A percentile compares a stretch with the other conserved stretches of the same genome.
Conservation (phyloP, 23 tunicate species). For the Aplidium turbinatum region DNA sequence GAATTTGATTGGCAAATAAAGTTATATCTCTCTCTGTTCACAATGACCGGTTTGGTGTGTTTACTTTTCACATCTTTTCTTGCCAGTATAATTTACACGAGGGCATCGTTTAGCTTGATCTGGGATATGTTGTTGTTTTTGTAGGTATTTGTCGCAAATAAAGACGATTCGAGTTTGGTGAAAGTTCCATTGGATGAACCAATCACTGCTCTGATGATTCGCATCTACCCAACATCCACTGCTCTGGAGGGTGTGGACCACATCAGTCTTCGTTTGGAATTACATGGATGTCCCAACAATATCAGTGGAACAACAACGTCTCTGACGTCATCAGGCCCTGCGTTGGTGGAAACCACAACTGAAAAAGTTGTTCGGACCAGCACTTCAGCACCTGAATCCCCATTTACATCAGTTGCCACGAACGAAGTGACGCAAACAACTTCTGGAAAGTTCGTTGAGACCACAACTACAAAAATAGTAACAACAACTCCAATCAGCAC, state of each 20-base stretch:
- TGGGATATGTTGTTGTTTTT: too few species aligned
- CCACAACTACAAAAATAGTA: slow-evolving; percentile 44
- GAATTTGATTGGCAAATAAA: too few species aligned
- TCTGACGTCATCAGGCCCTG: slow-evolving; percentile 37
- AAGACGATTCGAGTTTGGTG: slow-evolving; percentile 13
- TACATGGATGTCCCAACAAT: slow-evolving; percentile 29
- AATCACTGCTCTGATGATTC: slow-evolving; percentile 1
- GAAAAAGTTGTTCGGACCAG: slow-evolving; percentile 37
- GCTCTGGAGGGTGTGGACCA: not conserved
- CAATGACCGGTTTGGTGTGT: too few species aligned
- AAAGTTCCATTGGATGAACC: slow-evolving; percentile 36
- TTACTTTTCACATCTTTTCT: too few species aligned
- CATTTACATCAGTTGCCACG: not conserved
- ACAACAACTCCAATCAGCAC: slow-evolving; percentile 48
- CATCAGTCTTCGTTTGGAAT: slow-evolving; percentile 16
- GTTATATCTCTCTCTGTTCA: too few species aligned
- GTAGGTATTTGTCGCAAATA: slow-evolving; percentile 48
- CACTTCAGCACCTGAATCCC: slow-evolving; percentile 9
- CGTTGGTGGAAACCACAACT: slow-evolving; percentile 70
- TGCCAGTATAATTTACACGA: too few species aligned
- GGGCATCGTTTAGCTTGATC: too few species aligned
- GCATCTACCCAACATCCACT: slow-evolving; percentile 16
- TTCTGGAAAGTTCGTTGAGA: slow-evolving; percentile 31
- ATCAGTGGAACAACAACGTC: slow-evolving; percentile 16
- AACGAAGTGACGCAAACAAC: not conserved